phyloP scores from a whole-genome alignment of 2,888 invertebrate species.

The Mycalesis mineus region DNA sequence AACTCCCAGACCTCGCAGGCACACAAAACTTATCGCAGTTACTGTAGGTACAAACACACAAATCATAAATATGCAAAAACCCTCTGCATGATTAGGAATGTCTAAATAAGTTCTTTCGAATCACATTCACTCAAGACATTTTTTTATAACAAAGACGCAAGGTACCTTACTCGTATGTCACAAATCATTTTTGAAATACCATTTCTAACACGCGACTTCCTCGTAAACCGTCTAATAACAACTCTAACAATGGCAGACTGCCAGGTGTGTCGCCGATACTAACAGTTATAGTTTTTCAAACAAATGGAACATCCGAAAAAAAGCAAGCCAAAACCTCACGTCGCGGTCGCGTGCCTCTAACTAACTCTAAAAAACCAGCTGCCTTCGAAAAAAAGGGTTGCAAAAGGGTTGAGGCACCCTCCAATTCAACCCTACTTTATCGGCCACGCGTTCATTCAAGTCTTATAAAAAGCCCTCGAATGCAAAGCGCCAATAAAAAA shows the following conservation, averaged over 20 bases:
- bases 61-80: too few relatives aligned
- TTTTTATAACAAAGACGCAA: too few relatives aligned
- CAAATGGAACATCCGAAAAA: constrained; percentile 32
- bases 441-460: constrained; percentile 38
- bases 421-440: constrained; percentile 43
- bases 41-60: too few relatives aligned
- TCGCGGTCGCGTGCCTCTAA: constrained; percentile 61
- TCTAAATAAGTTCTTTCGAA: too few relatives aligned
- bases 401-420: constrained; percentile 55
- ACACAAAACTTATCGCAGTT: too few relatives aligned
- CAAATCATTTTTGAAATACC: too few relatives aligned
- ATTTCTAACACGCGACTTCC: neutral
- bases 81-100: too few relatives aligned
- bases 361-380: constrained; percentile 61
- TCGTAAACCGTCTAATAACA: neutral
- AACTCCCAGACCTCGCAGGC: too few relatives aligned
- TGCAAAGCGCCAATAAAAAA: constrained; percentile 71
- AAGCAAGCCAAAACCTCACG: constrained; percentile 48
- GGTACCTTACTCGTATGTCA: too few relatives aligned
- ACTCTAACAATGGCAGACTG: neutral
- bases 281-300: constrained; percentile 5
- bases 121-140: too few relatives aligned
- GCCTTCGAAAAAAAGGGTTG: constrained; percentile 62
- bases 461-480: constrained; percentile 47
- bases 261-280: constrained; percentile 19